Conservation (phyloP, 2,113 vertebrate species). For the Proteles cristata region DNA sequence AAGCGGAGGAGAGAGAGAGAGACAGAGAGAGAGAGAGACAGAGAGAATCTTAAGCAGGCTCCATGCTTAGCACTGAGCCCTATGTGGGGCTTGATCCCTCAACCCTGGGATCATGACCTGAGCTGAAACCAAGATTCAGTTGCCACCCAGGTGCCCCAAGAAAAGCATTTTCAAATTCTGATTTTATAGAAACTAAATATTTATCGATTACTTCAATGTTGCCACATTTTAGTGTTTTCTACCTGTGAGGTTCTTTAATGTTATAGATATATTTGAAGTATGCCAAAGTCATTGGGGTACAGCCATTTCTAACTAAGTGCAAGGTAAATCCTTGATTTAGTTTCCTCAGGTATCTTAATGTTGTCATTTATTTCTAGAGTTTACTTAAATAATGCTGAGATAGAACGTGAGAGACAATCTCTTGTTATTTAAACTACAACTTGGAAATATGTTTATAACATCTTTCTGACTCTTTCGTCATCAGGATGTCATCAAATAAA, state of each 20-base stretch:
- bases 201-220: background rate
- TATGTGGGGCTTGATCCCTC: too few species aligned
- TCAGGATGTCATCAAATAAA: background rate
- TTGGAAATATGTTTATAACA: background rate
- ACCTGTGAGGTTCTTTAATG: background rate
- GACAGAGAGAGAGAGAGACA: too few species aligned
- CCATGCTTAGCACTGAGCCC: too few species aligned
- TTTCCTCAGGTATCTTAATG: background rate
- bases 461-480: background rate
- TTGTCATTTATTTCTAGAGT: background rate
- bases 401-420: background rate
- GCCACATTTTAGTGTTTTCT: background rate
- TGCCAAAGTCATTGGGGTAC: background rate
- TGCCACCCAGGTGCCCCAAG: background rate
- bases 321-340: background rate
- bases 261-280: background rate
- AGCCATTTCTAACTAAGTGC: background rate
- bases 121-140: too few species aligned
- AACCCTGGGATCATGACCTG: too few species aligned
- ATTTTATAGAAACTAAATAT: background rate
- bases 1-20: too few species aligned
- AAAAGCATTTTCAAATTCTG: background rate
- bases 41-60: too few species aligned
- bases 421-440: background rate
- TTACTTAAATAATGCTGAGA: background rate